Evolutionary conservation across 2,797 vertebrate genomes (phyloP).

Genomic region (Helarctos malayanus): DNA sequence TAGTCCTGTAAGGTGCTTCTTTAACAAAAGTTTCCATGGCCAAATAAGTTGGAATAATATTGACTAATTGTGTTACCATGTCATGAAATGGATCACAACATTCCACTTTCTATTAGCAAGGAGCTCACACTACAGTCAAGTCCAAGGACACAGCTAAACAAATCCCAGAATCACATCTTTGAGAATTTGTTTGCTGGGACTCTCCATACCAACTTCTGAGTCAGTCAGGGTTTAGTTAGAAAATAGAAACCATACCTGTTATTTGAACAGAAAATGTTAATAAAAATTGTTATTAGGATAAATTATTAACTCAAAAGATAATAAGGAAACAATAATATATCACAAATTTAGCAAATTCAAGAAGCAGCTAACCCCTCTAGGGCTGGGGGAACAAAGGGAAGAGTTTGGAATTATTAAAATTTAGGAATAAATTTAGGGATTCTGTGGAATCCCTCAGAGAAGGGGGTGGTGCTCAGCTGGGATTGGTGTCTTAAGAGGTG

Average conservation of each 20-base stretch:
- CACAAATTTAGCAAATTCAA: neutral
- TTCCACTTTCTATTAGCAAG: neutral
- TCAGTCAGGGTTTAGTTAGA: slow-evolving; percentile 31
- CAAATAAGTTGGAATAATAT: slow-evolving; percentile 23
- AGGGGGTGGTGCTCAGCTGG: neutral
- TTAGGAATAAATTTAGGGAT: neutral
- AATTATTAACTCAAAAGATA: neutral
- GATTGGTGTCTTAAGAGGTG: neutral
- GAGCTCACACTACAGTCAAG: neutral
- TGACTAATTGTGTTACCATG: neutral
- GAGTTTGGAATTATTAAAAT: slow-evolving; percentile 28
- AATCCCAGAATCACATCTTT: neutral
- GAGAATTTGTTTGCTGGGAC: neutral
- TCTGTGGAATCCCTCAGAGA: neutral
- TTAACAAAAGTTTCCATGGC: neutral
- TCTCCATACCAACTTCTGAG: neutral
- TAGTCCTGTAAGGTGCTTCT: neutral
- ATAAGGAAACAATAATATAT: neutral
- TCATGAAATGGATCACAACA: neutral
- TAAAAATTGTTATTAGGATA: neutral
- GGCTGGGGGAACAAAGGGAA: neutral
- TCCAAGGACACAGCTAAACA: neutral
- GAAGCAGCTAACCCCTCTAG: neutral
- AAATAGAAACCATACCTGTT: neutral
- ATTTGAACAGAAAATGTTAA: slow-evolving; percentile 26